Base-by-base conservation (phyloP, 2,113 vertebrate species). In the Tupaia chinensis region DNA sequence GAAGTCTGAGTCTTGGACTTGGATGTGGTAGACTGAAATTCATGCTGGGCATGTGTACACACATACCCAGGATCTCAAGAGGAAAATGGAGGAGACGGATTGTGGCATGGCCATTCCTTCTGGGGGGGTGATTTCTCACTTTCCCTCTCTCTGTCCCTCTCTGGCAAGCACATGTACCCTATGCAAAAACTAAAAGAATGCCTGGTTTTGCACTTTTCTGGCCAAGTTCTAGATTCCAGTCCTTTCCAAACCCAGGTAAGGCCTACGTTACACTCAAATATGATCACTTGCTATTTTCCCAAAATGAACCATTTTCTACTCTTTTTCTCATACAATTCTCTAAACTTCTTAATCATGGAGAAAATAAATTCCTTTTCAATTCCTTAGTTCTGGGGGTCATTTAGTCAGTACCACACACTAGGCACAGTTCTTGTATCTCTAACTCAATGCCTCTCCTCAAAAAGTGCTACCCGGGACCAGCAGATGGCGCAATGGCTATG, bases 211-310 rank as follows among this genome's bases (percentile, higher is more conserved):
- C 32, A 63, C 58, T 95, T 89, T 94, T 74, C 83, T 93, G 17
- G 53, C 4, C 54, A 89, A 74, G 53, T 11, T 95, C 85, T 72
- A 89, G 78, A 97, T 89, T 76, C 61, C 34, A 91, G n/a, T 83
- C 34, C 54, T 79, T 86, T 80, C 44, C 70, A 32, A 60, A 78
- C 10, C 53, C 66, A 63, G 7, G 19, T 84, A 29, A 22, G n/a
- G 29, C 72, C 23, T 53, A 20, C 63, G 19, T 82, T 73, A 70
- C 25, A 63, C 77, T 82, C 61, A 70, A 32, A 84, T 73, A 87
- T n/a, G 68, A 92, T 23, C 73, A 70, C 76, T 34, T 12, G 44
- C 27, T 73, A 25, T 76, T 74, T 10, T 11, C 34, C 23, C 5
- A 61, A 83, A 69, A 88, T 27, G 54, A 79, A 87, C 44, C 34